These are phyloP conservation scores for Myathropa florea DNA, from an alignment of 2,888 invertebrate species.

Conservation along the genomic window DNA sequence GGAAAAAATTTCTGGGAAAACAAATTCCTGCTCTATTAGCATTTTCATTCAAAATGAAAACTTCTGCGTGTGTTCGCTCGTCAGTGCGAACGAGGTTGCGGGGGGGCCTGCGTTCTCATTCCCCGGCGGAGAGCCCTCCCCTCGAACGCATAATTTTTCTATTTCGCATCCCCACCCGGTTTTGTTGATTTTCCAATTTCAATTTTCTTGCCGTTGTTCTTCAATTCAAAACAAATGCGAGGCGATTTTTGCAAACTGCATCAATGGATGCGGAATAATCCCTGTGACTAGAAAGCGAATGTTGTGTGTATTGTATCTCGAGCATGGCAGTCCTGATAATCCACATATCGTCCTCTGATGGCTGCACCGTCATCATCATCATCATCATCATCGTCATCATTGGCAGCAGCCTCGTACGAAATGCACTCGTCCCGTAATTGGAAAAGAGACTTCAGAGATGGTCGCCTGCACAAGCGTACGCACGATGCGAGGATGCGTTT, in stretches of 20 bases:
- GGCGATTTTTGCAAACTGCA: slow-evolving; percentile 58
- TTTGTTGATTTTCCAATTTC: slow-evolving; percentile 37
- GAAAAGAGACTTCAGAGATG: slow-evolving; percentile 60
- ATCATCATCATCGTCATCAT: not conserved
- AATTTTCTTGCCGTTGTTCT: slow-evolving; percentile 54
- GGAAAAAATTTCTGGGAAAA: slow-evolving; percentile 61
- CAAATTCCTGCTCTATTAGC: slow-evolving; percentile 63
- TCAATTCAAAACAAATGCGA: slow-evolving; percentile 53
- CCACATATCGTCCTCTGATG: not conserved
- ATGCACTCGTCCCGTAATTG: slow-evolving; percentile 60
- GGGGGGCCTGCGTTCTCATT: not conserved
- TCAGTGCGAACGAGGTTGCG: not conserved
- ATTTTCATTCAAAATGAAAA: slow-evolving; percentile 60
- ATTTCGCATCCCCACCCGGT: not conserved
- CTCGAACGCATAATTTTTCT: slow-evolving; percentile 36
- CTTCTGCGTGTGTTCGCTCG: slow-evolving; percentile 46
- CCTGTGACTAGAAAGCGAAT: slow-evolving; percentile 39
- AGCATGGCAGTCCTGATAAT: slow-evolving; percentile 11
- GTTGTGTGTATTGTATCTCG: not conserved
- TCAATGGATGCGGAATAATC: slow-evolving; percentile 41
- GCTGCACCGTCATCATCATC: slow-evolving; percentile 27
- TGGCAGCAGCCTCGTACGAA: slow-evolving; percentile 24
- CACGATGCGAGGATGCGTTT: slow-evolving; percentile 46
- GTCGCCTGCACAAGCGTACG: slow-evolving; percentile 42
- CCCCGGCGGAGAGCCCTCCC: not conserved